These are phyloP conservation scores for Drosophila ambigua DNA, from an alignment of 1,140 invertebrate species.

Conservation along the genomic window DNA sequence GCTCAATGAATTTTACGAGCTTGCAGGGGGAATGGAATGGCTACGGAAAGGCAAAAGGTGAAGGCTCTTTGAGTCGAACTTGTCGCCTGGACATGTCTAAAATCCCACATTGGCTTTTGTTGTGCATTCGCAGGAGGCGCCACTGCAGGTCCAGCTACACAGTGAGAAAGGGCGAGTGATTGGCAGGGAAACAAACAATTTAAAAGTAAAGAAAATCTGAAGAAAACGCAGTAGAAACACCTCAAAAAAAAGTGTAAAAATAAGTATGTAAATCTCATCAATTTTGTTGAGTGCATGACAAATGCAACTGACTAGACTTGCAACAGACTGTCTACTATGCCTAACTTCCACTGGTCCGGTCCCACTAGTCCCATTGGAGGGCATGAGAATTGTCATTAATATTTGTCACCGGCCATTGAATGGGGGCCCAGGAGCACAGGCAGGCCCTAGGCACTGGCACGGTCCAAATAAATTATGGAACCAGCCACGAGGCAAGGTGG, in stretches of 20 bases:
- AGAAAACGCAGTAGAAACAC: too few species aligned
- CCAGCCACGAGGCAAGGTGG: constrained; percentile 45
- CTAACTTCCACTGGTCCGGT: background rate
- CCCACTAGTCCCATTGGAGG: constrained; percentile 50
- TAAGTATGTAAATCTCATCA: background rate
- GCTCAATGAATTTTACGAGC: constrained; percentile 81
- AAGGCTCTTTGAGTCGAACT: constrained; percentile 31
- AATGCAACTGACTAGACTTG: constrained; percentile 11
- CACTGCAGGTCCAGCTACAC: constrained; percentile 15
- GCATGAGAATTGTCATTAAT: constrained; percentile 83
- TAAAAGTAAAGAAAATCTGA: background rate
- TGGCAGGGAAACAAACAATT: background rate
- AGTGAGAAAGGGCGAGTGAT: constrained; percentile 20
- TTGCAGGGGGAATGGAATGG: constrained; percentile 9
- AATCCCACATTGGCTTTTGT: constrained; percentile 57
- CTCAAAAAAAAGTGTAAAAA: too few species aligned
- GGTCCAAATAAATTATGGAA: constrained; percentile 70
- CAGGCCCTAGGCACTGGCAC: too few species aligned
- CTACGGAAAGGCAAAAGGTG: constrained; percentile 12
- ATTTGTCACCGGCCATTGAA: constrained; percentile 80
- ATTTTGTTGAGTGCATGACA: constrained; percentile 28
- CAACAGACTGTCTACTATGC: constrained; percentile 36
- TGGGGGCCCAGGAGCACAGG: constrained; percentile 41
- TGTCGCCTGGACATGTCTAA: constrained; percentile 60
- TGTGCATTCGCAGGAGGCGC: constrained; percentile 58